These are phyloP conservation scores for Poeciliopsis presidionis DNA, from an alignment of 2,797 vertebrate genomes.

Conservation along the genomic window DNA sequence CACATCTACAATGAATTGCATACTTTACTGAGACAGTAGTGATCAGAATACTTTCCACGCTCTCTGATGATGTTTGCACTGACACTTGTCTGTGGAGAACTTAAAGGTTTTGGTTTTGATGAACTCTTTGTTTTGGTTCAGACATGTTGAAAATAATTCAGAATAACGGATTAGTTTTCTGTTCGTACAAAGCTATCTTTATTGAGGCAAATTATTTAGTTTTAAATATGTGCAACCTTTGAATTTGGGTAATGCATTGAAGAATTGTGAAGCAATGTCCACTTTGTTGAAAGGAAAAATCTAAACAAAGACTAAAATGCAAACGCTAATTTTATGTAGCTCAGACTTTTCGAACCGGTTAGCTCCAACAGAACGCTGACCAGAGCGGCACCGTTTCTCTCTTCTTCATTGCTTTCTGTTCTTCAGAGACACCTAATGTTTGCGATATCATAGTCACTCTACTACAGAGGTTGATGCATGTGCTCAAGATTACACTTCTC, in stretches of 20 bases:
- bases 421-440: neutral
- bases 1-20: too few relatives aligned
- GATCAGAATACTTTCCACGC: too few relatives aligned
- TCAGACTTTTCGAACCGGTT: too few relatives aligned
- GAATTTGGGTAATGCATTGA: neutral
- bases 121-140: too few relatives aligned
- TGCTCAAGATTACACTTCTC: neutral
- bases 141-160: neutral
- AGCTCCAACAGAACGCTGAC: too few relatives aligned
- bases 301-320: neutral
- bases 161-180: neutral
- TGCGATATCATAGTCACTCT: neutral
- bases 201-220: neutral
- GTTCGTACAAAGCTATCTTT: neutral
- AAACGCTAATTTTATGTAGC: too few relatives aligned
- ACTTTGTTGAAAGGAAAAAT: neutral
- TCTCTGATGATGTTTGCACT: too few relatives aligned
- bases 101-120: neutral
- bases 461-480: neutral
- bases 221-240: neutral
- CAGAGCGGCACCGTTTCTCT: too few relatives aligned
- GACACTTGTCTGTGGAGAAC: neutral
- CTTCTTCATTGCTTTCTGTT: neutral
- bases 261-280: neutral
- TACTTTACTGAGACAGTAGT: too few relatives aligned